These are phyloP conservation scores for Aromia moschata DNA, from an alignment of 2,888 invertebrate genomes.

Conservation along the genomic window DNA sequence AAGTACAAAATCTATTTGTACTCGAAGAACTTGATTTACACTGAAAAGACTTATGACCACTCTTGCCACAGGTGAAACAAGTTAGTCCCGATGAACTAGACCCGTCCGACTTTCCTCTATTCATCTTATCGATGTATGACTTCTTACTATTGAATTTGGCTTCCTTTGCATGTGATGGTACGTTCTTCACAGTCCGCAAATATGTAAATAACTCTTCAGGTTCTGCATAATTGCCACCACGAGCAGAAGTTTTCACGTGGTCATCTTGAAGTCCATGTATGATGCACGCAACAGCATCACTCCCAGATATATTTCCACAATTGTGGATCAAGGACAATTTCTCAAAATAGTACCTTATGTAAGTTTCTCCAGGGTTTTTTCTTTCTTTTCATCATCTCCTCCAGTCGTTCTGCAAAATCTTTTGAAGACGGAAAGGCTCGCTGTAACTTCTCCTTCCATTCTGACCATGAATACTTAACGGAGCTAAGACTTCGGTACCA, in stretches of 20 bases:
- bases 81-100: background rate
- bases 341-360: background rate
- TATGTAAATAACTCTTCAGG: constrained; percentile 4
- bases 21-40: background rate
- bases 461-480: constrained; percentile 27
- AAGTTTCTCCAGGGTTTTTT: constrained; percentile 11
- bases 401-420: constrained; percentile 22
- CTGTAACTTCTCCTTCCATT: constrained; percentile 33
- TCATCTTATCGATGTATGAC: no score
- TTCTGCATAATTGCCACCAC: background rate
- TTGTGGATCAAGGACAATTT: constrained; percentile 1
- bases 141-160: no score
- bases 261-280: constrained; percentile 10
- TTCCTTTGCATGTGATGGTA: no score
- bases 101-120: background rate
- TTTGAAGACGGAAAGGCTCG: constrained; percentile 23
- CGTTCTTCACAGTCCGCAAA: background rate
- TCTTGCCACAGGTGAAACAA: background rate
- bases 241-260: constrained; percentile 7
- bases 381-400: constrained; percentile 22
- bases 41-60: constrained; percentile 7
- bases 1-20: background rate
- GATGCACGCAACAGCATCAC: constrained; percentile 3
- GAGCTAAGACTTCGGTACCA: constrained; percentile 38
- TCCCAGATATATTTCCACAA: constrained; percentile 2